Evolutionary conservation across 2,113 vertebrate genomes (phyloP).

Genomic region (Cettia cetti): DNA sequence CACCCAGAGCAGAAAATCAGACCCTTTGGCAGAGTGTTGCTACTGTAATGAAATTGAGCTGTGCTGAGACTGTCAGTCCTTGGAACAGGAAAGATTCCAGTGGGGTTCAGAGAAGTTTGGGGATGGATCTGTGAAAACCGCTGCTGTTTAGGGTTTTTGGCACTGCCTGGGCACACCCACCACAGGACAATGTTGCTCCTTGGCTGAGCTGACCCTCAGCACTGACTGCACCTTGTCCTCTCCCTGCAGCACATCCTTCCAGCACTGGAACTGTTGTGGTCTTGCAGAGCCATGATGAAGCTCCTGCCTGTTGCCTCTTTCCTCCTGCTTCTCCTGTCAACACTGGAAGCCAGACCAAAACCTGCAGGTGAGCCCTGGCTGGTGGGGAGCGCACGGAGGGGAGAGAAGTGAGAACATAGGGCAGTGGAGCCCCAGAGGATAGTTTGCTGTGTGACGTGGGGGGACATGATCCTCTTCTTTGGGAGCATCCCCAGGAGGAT

Average conservation of each 20-base stretch:
- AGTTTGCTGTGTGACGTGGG: background rate
- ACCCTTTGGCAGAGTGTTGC: background rate
- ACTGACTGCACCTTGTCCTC: background rate
- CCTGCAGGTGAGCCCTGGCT: conserved; percentile 57
- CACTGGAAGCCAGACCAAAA: conserved; percentile 66
- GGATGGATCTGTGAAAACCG: background rate
- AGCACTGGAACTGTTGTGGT: background rate
- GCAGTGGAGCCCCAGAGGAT: background rate
- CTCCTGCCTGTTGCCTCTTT: conserved; percentile 36
- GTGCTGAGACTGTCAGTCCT: background rate
- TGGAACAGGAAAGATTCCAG: background rate
- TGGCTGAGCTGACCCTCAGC: background rate
- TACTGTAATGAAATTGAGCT: conserved; percentile 22
- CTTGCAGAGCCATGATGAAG: conserved; percentile 54
- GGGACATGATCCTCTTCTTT: background rate
- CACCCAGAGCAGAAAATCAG: conserved; percentile 58
- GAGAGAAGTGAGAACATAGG: background rate
- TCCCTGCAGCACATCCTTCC: background rate
- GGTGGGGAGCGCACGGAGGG: background rate
- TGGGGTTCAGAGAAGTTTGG: background rate
- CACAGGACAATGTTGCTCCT: background rate
- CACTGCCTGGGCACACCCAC: background rate
- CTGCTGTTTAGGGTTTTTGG: background rate
- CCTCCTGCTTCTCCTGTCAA: conserved; percentile 69
- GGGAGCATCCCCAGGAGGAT: background rate